A percentile compares a stretch with the other conserved stretches of the same genome.
These are phyloP conservation scores for Tineola bisselliella DNA, from an alignment of 2,888 invertebrate species.

Conservation along the genomic window DNA sequence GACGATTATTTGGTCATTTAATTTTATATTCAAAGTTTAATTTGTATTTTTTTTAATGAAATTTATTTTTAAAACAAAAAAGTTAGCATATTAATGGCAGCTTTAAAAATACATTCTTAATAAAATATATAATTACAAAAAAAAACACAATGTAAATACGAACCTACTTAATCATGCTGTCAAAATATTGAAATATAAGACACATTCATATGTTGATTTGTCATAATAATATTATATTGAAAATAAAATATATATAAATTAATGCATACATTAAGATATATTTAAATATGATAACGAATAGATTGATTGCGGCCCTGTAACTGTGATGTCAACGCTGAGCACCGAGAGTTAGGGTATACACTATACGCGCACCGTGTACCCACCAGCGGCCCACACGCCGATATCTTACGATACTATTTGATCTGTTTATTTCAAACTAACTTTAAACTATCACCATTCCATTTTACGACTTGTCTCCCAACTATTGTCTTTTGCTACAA, in stretches of 20 bases:
- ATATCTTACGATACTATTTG: constrained; percentile 35
- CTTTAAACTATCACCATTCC: constrained; percentile 38
- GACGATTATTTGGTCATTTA: background rate
- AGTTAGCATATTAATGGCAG: no score
- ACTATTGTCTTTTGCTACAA: constrained; percentile 45
- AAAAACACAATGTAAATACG: no score
- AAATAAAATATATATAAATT: no score
- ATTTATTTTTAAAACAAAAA: no score
- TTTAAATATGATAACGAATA: background rate
- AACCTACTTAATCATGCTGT: no score
- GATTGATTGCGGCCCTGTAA: constrained; percentile 28
- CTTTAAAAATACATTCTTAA: no score
- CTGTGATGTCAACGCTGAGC: constrained; percentile 21
- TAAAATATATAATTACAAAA: no score
- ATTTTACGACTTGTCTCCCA: constrained; percentile 44
- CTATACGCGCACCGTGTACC: constrained; percentile 47
- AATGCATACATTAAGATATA: no score
- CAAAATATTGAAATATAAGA: no score
- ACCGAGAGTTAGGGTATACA: constrained; percentile 51
- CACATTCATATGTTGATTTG: no score
- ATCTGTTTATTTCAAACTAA: constrained; percentile 53
- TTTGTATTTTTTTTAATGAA: no score
- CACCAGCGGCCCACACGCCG: constrained; percentile 55
- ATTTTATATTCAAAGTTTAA: background rate
- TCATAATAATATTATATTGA: no score